Base-by-base conservation (phyloP, 2,888 invertebrate genomes). In the Cryptosula pallasiana region DNA sequence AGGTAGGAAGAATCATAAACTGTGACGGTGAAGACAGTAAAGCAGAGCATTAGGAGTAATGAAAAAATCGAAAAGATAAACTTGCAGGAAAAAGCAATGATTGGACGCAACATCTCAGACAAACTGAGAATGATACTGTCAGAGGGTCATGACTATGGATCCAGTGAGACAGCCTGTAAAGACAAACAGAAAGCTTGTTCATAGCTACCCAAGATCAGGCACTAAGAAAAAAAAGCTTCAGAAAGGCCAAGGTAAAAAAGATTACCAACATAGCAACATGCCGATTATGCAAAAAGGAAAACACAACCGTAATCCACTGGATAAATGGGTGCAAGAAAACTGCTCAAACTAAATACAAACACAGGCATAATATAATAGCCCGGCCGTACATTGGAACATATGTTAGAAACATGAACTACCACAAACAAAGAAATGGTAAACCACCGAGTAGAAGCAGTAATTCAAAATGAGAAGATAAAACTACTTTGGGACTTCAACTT, bases 191-290 rank as follows among this genome's bases (percentile, higher is more conserved):
- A 57, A 57, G 57, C 25, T 23, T 57, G 20, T 16, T 57, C 20
- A 57, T 57, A n/a, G 57, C 57, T 57, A 23, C 57, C 20, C 57
- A 57, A 25, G 57, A 57, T 25, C 57, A 57, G 5, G 57, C 57
- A 57, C 45, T 57, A 25, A 57, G 57, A 25, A 57, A 16, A 9
- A n/a, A 57, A 16, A 45, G 20, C 45, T 45, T 13, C 20, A 45
- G 20, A 20, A 45, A 45, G 45, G 45, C 45, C 45, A 45, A 45
- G 20, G 45, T 45, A 45, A 20, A 45, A 45, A 45, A 45, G 45
- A 13, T 20, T 13, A 45, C 45, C 5, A 45, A 45, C 45, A 20
- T 13, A 13, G 9, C 45, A 20, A 45, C 5, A 25, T 57, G 57
- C 25, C 5, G 57, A 57, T 23, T 57, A 23, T 57, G 57, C 57